These are phyloP conservation scores for Dilophus febrilis DNA, from an alignment of 2,888 invertebrate species.

Conservation along the genomic window DNA sequence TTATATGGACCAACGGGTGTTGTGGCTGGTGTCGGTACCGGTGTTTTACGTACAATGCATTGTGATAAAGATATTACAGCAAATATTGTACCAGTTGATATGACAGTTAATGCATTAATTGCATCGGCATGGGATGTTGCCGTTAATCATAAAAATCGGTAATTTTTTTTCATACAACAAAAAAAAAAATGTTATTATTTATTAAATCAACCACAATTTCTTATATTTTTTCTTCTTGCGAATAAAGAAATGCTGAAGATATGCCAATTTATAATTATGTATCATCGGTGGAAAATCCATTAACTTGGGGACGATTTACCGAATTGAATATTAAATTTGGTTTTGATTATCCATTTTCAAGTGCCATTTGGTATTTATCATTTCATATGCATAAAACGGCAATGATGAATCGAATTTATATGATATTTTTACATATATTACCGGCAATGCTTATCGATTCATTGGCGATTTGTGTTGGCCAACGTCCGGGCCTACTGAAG, in stretches of 20 bases:
- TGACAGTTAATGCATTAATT: slow-evolving; percentile 48
- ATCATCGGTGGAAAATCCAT: slow-evolving; percentile 55
- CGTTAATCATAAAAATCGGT: slow-evolving; percentile 12
- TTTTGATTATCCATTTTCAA: slow-evolving; percentile 33
- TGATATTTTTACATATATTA: slow-evolving; percentile 47
- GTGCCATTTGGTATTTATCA: slow-evolving; percentile 40
- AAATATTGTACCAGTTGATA: slow-evolving; percentile 60
- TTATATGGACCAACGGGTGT: slow-evolving; percentile 58
- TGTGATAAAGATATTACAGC: slow-evolving; percentile 37
- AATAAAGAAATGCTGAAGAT: slow-evolving; percentile 13
- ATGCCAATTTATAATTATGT: slow-evolving; percentile 65
- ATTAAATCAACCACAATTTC: too few species aligned
- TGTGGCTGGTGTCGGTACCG: slow-evolving; percentile 41
- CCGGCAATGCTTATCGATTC: slow-evolving; percentile 54
- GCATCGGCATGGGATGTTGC: slow-evolving; percentile 42
- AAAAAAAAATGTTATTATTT: too few species aligned
- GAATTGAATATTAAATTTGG: slow-evolving; percentile 33
- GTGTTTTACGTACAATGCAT: slow-evolving; percentile 44
- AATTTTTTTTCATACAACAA: slow-evolving; percentile 2
- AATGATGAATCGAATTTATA: slow-evolving; percentile 34
- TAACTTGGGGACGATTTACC: slow-evolving; percentile 57
- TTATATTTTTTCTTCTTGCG: neutral
- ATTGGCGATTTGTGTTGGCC: slow-evolving; percentile 40
- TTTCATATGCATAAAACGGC: slow-evolving; percentile 40
- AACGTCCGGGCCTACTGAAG: slow-evolving; percentile 44